Evolutionary conservation across 53 echinoderm and acorn worm genomes (phyloP).

Genomic region (Echinarachnius parma): DNA sequence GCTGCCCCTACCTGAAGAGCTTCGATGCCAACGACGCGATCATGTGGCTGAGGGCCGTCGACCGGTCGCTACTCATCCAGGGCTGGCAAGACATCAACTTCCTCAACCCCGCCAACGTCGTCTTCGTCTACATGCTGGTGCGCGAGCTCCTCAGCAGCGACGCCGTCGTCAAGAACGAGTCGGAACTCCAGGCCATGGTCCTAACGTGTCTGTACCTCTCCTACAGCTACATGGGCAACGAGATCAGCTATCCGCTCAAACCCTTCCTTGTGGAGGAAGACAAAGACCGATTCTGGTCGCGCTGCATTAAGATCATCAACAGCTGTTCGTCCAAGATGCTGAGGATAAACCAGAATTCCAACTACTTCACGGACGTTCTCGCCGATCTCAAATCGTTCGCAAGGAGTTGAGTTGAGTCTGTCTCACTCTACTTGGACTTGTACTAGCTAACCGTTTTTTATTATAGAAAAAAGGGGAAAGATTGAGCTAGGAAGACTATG

Average conservation of each 20-base stretch:
- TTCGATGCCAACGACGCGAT: slow-evolving; percentile 96
- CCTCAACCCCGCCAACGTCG: slow-evolving; percentile 93
- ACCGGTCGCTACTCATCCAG: slow-evolving; percentile 91
- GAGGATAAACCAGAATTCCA: slow-evolving; percentile 90
- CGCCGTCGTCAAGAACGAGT: slow-evolving; percentile 68
- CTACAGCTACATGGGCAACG: slow-evolving; percentile 99
- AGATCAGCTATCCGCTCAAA: slow-evolving; percentile 98
- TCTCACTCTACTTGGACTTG: slow-evolving; percentile 8
- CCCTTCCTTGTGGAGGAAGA: slow-evolving; percentile 97
- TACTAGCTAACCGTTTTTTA: too few species aligned
- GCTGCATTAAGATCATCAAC: slow-evolving; percentile 94
- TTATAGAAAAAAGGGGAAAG: too few species aligned
- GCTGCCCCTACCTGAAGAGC: slow-evolving; percentile 85
- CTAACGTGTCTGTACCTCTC: slow-evolving; percentile 93
- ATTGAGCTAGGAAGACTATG: too few species aligned
- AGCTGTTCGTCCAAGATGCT: slow-evolving; percentile 95
- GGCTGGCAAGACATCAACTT: slow-evolving; percentile 99
- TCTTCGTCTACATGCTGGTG: slow-evolving; percentile 92
- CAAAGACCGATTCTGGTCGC: slow-evolving; percentile 87
- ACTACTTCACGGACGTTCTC: slow-evolving; percentile 94
- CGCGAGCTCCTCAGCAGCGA: slow-evolving; percentile 82
- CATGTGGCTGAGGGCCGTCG: slow-evolving; percentile 96
- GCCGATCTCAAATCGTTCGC: slow-evolving; percentile 86
- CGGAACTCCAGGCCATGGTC: slow-evolving; percentile 91
- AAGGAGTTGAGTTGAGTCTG: slow-evolving; percentile 55